Conservation (phyloP, 2,797 vertebrate species). For the Luscinia luscinia region DNA sequence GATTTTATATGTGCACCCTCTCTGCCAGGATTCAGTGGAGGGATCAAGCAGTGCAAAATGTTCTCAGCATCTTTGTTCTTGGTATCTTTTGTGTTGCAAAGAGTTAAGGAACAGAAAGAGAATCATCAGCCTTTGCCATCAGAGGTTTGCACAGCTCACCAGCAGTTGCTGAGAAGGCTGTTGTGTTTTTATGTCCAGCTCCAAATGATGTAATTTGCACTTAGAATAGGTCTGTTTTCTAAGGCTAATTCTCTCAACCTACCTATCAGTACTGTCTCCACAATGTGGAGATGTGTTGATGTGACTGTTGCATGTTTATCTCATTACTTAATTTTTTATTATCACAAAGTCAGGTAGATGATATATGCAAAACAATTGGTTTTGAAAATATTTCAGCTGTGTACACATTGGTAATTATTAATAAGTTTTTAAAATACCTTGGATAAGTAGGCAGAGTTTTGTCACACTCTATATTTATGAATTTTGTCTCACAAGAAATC, state of each 20-base stretch:
- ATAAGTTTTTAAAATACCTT: background rate
- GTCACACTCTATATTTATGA: background rate
- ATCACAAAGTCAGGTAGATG: background rate
- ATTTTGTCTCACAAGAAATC: background rate
- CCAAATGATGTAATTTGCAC: background rate
- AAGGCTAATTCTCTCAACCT: background rate
- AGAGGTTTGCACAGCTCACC: background rate
- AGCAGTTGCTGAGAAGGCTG: background rate
- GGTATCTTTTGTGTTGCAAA: background rate
- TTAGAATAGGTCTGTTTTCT: background rate
- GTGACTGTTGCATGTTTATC: background rate
- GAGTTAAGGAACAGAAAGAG: background rate
- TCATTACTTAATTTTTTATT: background rate
- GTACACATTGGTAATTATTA: background rate
- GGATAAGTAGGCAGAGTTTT: background rate
- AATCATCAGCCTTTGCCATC: background rate
- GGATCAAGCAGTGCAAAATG: background rate
- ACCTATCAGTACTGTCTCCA: background rate
- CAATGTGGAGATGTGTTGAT: background rate
- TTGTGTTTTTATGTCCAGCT: background rate
- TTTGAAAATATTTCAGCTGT: background rate
- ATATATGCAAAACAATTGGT: background rate
- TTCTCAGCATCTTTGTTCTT: background rate
- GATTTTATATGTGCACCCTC: background rate
- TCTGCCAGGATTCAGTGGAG: background rate